A percentile compares a stretch with the other conserved stretches of the same genome.
Evolutionary conservation across 92 coral and sea anemone species (phyloP).

Genomic region (Scolanthus callimorphus): DNA sequence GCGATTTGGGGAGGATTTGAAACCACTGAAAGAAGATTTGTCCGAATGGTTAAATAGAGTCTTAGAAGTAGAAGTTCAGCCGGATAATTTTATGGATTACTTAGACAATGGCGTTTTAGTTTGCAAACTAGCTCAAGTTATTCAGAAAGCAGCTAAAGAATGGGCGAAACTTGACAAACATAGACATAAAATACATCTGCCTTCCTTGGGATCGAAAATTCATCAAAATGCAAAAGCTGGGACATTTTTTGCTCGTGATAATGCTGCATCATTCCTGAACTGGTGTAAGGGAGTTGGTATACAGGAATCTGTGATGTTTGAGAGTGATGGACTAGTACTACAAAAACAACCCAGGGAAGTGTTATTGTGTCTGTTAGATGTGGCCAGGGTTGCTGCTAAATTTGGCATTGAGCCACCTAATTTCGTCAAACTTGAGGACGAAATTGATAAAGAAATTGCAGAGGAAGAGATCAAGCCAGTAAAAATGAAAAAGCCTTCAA

Average conservation of each 20-base stretch:
- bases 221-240: slow-evolving; percentile 94
- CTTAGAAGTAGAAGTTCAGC: slow-evolving; percentile 71
- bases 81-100: slow-evolving; percentile 76
- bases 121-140: slow-evolving; percentile 88
- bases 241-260: slow-evolving; percentile 95
- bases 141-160: slow-evolving; percentile 80
- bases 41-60: slow-evolving; percentile 86
- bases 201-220: slow-evolving; percentile 61
- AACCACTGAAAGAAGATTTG: slow-evolving; percentile 90
- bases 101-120: slow-evolving; percentile 91
- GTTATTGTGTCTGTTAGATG: slow-evolving; percentile 79
- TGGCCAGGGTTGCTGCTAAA: slow-evolving; percentile 83
- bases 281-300: slow-evolving; percentile 95
- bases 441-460: slow-evolving; percentile 94
- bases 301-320: slow-evolving; percentile 90
- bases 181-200: slow-evolving; percentile 42
- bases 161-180: slow-evolving; percentile 31
- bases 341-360: slow-evolving; percentile 95
- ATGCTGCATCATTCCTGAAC: slow-evolving; percentile 81
- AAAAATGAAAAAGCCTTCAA: slow-evolving; percentile 55
- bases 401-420: slow-evolving; percentile 96
- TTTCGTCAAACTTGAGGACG: slow-evolving; percentile 82
- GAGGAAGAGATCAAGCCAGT: slow-evolving; percentile 51
- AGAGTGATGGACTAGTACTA: slow-evolving; percentile 91
- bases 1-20: slow-evolving; percentile 69